Evolutionary conservation across 2,113 vertebrate genomes (phyloP).

Genomic region (Gasterosteus nipponicus): DNA sequence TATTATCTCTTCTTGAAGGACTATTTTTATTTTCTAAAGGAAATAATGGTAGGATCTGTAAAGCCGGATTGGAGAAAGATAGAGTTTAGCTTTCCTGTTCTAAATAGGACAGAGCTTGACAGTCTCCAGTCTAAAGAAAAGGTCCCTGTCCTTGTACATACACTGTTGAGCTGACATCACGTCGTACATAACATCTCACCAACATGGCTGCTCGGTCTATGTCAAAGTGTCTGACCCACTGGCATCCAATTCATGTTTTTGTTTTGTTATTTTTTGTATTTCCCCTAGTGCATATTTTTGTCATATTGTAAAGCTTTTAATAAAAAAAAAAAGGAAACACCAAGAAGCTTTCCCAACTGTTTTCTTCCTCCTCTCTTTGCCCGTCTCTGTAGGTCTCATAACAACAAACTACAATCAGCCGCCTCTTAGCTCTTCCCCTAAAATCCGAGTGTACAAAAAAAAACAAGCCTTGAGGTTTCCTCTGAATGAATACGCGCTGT

Average conservation of each 20-base stretch:
- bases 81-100: slow-evolving; percentile 62
- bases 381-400: slow-evolving; percentile 93
- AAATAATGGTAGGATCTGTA: slow-evolving; percentile 71
- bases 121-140: slow-evolving; percentile 35
- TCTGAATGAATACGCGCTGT: slow-evolving; percentile 70
- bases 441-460: slow-evolving; percentile 73
- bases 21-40: slow-evolving; percentile 69
- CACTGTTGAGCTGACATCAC: slow-evolving; percentile 46
- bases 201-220: slow-evolving; percentile 78
- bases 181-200: slow-evolving; percentile 65
- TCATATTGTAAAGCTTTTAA: slow-evolving; percentile 82
- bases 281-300: slow-evolving; percentile 74
- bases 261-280: slow-evolving; percentile 64
- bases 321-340: slow-evolving; percentile 78
- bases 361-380: slow-evolving; percentile 79
- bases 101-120: slow-evolving; percentile 49
- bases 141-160: slow-evolving; percentile 63
- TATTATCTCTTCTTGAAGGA: slow-evolving; percentile 80
- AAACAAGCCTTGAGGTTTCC: slow-evolving; percentile 81
- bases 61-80: slow-evolving; percentile 57
- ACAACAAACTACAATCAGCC: slow-evolving; percentile 98
- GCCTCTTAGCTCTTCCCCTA: slow-evolving; percentile 89
- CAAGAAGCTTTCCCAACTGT: slow-evolving; percentile 66
- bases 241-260: slow-evolving; percentile 80
- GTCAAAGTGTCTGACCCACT: slow-evolving; percentile 76